These are phyloP conservation scores for Edolisoma coerulescens DNA, from an alignment of 2,113 vertebrate genomes.

Conservation along the genomic window DNA sequence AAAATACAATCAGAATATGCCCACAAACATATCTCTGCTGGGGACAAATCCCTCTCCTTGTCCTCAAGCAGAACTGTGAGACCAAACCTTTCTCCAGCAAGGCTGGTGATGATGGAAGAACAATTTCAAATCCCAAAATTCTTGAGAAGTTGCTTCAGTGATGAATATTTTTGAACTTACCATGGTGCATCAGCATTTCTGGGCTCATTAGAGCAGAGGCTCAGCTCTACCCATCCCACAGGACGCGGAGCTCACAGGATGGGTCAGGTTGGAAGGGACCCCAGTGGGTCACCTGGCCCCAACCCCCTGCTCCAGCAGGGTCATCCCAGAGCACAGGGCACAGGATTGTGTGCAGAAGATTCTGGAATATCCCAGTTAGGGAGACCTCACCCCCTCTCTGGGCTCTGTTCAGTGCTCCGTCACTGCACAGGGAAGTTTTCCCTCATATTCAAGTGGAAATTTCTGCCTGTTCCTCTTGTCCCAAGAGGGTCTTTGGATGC, in stretches of 20 bases:
- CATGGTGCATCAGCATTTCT: rapidly evolving
- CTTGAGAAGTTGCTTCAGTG: background rate
- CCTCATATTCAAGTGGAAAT: background rate
- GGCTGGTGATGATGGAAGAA: rapidly evolving
- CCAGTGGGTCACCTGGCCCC: background rate
- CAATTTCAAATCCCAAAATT: background rate
- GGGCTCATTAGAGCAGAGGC: rapidly evolving
- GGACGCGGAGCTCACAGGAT: rapidly evolving
- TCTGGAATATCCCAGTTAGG: background rate
- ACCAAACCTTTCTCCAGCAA: background rate
- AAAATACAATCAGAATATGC: background rate
- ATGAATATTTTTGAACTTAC: background rate
- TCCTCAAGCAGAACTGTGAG: background rate
- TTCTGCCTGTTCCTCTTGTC: background rate
- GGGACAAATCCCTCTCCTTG: background rate
- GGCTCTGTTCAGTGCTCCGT: background rate
- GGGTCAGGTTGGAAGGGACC: background rate
- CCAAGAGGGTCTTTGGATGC: background rate
- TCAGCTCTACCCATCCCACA: background rate
- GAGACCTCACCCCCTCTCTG: background rate
- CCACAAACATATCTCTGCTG: background rate
- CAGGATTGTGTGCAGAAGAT: background rate
- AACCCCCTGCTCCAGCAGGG: background rate
- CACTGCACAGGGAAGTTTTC: background rate
- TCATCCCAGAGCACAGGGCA: background rate